phyloP scores from a whole-genome alignment of 2,797 vertebrate genomes.

The Pangasius mekongensis region DNA sequence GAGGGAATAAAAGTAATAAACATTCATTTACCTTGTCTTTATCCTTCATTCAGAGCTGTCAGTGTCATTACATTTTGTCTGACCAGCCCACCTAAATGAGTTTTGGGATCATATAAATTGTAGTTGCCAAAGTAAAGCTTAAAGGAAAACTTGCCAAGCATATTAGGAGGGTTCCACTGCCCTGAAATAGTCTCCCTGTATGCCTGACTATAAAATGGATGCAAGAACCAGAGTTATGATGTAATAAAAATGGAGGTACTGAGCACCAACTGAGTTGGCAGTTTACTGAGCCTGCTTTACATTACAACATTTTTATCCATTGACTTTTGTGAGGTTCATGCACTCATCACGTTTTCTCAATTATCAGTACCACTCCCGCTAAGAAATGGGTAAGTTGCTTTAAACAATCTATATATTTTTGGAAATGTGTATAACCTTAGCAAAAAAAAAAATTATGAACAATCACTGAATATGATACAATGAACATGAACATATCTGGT shows the following conservation, averaged over 20 bases:
- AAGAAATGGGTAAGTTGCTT: neutral
- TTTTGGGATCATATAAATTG: slow-evolving; percentile 17
- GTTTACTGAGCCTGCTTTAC: slow-evolving; percentile 46
- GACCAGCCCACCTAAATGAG: neutral
- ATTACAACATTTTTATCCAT: slow-evolving; percentile 38
- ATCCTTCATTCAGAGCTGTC: neutral
- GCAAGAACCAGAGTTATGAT: slow-evolving; percentile 39
- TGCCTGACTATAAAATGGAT: slow-evolving; percentile 29
- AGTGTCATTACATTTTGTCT: neutral
- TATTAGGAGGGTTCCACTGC: neutral
- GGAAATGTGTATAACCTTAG: neutral
- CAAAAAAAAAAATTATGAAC: neutral
- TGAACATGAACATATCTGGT: neutral
- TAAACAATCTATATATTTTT: neutral
- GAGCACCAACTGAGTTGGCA: slow-evolving; percentile 41
- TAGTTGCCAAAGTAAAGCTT: neutral
- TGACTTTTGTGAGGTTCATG: slow-evolving; percentile 20
- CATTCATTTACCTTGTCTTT: neutral
- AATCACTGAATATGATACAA: too few species aligned
- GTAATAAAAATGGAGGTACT: slow-evolving; percentile 50
- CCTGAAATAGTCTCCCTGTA: neutral
- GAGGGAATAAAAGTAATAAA: neutral
- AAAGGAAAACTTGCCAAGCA: slow-evolving; percentile 14
- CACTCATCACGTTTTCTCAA: slow-evolving; percentile 16
- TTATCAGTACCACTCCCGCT: neutral